Conservation (phyloP, 2,797 vertebrate genomes). For the Smutsia temminckii region DNA sequence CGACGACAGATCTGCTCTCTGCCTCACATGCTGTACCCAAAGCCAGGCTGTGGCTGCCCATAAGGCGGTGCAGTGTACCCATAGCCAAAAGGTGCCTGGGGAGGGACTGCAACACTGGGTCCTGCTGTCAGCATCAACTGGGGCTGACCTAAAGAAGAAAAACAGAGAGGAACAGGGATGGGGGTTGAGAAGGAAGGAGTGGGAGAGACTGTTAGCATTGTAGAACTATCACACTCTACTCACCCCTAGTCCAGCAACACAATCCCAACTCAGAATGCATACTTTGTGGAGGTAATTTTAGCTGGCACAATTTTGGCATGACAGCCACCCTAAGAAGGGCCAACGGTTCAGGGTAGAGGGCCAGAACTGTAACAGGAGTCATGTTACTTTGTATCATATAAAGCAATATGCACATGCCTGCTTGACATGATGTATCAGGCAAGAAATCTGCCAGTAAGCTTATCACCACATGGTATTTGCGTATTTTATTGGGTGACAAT, state of each 20-base stretch:
- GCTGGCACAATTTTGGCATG: not conserved
- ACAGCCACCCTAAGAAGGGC: not conserved
- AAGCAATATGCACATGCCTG: conserved; percentile 1
- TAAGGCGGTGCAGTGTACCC: conserved; percentile 95
- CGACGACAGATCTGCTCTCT: conserved; percentile 83
- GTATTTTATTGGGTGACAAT: conserved; percentile 13
- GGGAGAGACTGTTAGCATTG: conserved; percentile 18
- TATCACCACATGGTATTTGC: not conserved
- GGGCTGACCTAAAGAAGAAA: conserved; percentile 90
- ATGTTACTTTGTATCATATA: not conserved
- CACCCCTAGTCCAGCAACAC: not conserved
- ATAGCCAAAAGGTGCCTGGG: conserved; percentile 97
- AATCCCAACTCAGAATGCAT: not conserved
- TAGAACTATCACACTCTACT: not conserved
- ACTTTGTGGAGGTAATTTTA: not conserved
- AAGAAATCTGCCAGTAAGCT: conserved; percentile 33
- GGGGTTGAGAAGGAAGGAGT: not conserved
- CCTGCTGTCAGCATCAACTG: conserved; percentile 99
- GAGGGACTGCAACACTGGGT: conserved; percentile 95
- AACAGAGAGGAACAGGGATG: not conserved
- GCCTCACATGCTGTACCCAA: conserved; percentile 97
- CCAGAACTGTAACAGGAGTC: not conserved
- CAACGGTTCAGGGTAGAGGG: conserved; percentile 12
- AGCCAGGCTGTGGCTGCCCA: conserved; percentile 93
- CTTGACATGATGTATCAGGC: not conserved